These are phyloP conservation scores for Coregonus clupeaformis DNA, from an alignment of 2,113 vertebrate species.

Conservation along the genomic window DNA sequence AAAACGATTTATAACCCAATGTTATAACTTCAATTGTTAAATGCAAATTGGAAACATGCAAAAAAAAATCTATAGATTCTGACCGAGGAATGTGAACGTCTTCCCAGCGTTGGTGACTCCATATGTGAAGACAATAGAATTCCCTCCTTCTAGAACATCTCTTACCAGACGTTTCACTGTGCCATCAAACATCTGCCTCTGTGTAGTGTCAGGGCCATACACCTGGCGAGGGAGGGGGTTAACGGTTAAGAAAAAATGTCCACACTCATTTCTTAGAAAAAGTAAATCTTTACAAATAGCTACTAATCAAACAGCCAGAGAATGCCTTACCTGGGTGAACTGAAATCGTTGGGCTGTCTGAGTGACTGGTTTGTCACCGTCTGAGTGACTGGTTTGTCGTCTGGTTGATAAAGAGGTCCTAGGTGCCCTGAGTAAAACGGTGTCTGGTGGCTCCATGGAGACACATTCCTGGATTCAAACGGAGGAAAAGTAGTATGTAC, in stretches of 20 bases:
- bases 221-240: conserved; percentile 71
- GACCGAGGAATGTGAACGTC: conserved; percentile 9
- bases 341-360: conserved; percentile 85
- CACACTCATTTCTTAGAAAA: neutral
- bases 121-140: conserved; percentile 91
- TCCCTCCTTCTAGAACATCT: conserved; percentile 85
- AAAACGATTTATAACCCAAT: no score
- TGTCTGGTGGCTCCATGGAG: conserved; percentile 75
- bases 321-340: conserved; percentile 83
- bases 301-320: neutral
- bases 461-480: conserved; percentile 78
- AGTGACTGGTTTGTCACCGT: conserved; percentile 73
- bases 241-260: neutral
- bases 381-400: conserved; percentile 53
- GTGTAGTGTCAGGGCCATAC: conserved; percentile 86
- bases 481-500: neutral
- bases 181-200: conserved; percentile 87
- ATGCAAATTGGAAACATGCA: no score
- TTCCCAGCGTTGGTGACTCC: conserved; percentile 90
- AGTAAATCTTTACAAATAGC: neutral
- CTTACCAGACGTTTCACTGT: conserved; percentile 80
- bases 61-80: neutral
- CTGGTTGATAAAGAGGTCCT: conserved; percentile 53
- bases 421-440: conserved; percentile 81
- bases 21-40: no score